Base-by-base conservation (phyloP, 2,797 vertebrate species). In the Pipistrellus kuhlii region DNA sequence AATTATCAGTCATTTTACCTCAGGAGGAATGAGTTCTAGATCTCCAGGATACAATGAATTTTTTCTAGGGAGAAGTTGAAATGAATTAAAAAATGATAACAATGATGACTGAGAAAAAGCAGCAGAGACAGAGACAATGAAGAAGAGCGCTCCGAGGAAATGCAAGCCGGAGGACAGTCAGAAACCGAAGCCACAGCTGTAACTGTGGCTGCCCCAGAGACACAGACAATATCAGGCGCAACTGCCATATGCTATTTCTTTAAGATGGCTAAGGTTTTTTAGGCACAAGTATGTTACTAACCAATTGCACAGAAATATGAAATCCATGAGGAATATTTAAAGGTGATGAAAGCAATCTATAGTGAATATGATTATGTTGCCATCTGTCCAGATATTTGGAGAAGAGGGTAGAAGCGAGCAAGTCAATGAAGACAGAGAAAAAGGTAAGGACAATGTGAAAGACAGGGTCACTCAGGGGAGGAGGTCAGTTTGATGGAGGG, bases 1-100 rank as follows among this genome's bases (percentile, higher is more conserved):
- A 78, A 82, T 77, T 21, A 76, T 77, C 91, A 90, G 93, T 94
- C 88, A 96, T n/a, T 91, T 69, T 41, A 78, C 18, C 30, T 69
- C 13, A 4, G 3, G 13, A 53, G 13, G 5, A 78, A 85, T 17
- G n/a, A 11, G 1, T 71, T 53, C 77, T 64, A 76, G 25, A 38
- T 51, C 5, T 55, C 57, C 21, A 14, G 15, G 14, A 41, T 53
- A 72, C 17, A 51, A 41, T 5, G 64, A 83, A 71, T 14, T 69
- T 62, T 75, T 48, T 66, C 44, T 66, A 71, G 2, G 30, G 30
- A 71, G 80, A 93, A 48, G 12, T 48, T 35, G 44, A 78, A 84
- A 51, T 10, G 1, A 91, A 59, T 41, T 57, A 66, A 30, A 48
- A 38, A 15, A 44, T 55, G 41, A 64, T 20, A 14, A 44, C 46